Base-by-base conservation (phyloP, 2,888 invertebrate species). In the Mycalesis mineus region DNA sequence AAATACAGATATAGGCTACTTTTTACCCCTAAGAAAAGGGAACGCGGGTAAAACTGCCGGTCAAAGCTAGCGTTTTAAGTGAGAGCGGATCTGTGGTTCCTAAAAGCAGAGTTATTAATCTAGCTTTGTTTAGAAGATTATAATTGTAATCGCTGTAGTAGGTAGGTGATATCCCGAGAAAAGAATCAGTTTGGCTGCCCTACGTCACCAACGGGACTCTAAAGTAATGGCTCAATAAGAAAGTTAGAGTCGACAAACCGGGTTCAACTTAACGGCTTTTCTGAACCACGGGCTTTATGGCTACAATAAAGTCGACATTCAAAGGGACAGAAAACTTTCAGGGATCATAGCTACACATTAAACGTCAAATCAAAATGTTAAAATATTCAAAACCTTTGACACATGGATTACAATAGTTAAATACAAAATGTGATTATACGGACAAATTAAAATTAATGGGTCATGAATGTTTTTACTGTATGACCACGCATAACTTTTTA, bases 221-320 rank as follows among this genome's bases (percentile, higher is more conserved):
- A 28, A 48, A 52, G 52, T 48, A 48, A 56, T 39, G 49, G 51
- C 56, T 42, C 52, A 44, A 60, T 60, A 60, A 56, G 39, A 60
- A 60, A 60, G 60, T 56, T 56, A 60, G 49, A 31, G 59, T 29
- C 42, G 48, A 44, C 56, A 44, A 53, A 56, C 42, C 37, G 8
- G 53, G 49, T 56, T 56, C 49, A 53, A 56, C 48, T 39, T 56
- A 52, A 60, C 51, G 53, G 45, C 56, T 31, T 49, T 44, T 44
- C 49, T 49, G 42, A 51, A 60, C 52, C 55, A 56, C 51, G 36
- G 33, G 4, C 51, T 60, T 60, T 60, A 60, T 53, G 45, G 44
- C 48, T 7, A 7, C 31, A 52, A 49, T 60, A 60, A 60, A 60
- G 42, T n/a, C 8, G 56, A 56, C 41, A 41, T 52, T 55, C 44